phyloP scores from a whole-genome alignment of 2,113 vertebrate genomes.

The Brachionichthys hirsutus region DNA sequence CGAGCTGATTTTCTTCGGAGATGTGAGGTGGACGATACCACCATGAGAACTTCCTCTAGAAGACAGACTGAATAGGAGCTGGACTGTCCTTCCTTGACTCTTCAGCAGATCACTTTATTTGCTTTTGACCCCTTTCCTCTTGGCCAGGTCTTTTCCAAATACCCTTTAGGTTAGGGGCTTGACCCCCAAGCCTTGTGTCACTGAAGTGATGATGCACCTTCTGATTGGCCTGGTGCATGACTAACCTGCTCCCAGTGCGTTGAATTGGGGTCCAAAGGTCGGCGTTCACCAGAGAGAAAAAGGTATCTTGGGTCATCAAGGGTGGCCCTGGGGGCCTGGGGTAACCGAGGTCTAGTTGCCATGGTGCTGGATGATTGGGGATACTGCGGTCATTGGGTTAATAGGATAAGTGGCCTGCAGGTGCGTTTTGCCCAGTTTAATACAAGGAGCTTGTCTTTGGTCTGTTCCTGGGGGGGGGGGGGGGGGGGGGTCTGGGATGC shows the following conservation, averaged over 20 bases:
- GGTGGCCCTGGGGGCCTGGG: constrained; percentile 36
- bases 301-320: constrained; percentile 73
- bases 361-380: constrained; percentile 49
- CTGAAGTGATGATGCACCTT: constrained; percentile 42
- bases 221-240: constrained; percentile 43
- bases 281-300: constrained; percentile 45
- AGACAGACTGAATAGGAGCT: constrained; percentile 13
- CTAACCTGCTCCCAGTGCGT: constrained; percentile 54
- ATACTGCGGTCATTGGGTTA: constrained; percentile 67
- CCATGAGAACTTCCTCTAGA: background rate
- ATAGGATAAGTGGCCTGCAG: constrained; percentile 71
- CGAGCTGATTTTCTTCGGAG: no score
- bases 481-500: constrained; percentile 39
- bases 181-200: constrained; percentile 40
- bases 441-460: constrained; percentile 51
- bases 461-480: constrained; percentile 36
- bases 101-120: constrained; percentile 43
- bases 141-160: constrained; percentile 31
- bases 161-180: constrained; percentile 44
- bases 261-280: constrained; percentile 66
- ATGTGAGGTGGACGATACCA: constrained; percentile 38
- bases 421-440: constrained; percentile 70
- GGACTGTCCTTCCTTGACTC: constrained; percentile 20
- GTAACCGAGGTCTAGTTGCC: constrained; percentile 52
- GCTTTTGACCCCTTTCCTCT: constrained; percentile 39